A percentile compares a stretch with the other conserved stretches of the same genome.
These are phyloP conservation scores for Theristus sp. DNA, from an alignment of 2,888 invertebrate genomes.

Conservation along the genomic window DNA sequence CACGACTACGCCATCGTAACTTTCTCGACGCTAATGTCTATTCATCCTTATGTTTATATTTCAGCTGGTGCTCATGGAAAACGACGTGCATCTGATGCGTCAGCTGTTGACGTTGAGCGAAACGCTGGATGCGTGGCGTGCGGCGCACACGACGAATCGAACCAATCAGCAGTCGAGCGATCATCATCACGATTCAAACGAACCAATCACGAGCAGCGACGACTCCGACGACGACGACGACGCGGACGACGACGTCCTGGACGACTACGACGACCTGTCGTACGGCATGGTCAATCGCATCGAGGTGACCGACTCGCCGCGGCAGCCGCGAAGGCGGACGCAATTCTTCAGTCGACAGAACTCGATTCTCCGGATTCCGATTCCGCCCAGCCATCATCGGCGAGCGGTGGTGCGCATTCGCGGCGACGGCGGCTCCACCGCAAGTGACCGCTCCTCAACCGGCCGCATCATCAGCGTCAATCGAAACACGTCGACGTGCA, in stretches of 20 bases:
- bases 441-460: too few relatives aligned
- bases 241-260: neutral
- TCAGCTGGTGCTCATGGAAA: conserved; percentile 26
- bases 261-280: neutral
- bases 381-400: neutral
- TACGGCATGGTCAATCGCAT: neutral
- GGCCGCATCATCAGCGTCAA: too few relatives aligned
- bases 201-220: neutral
- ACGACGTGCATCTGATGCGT: conserved; percentile 23
- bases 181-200: too few relatives aligned
- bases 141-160: neutral
- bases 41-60: too few relatives aligned
- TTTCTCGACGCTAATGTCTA: too few relatives aligned
- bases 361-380: neutral
- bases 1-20: too few relatives aligned
- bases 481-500: neutral
- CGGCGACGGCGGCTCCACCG: neutral
- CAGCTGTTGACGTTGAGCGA: conserved; percentile 23
- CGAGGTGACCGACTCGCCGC: neutral
- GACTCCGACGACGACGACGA: neutral
- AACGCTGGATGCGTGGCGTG: neutral
- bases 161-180: too few relatives aligned
- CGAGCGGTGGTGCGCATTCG: neutral
- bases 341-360: neutral
- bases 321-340: neutral